A percentile compares a stretch with the other conserved stretches of the same genome.
Conservation (phyloP, 1,140 invertebrate genomes). For the Drosophila tristis region DNA sequence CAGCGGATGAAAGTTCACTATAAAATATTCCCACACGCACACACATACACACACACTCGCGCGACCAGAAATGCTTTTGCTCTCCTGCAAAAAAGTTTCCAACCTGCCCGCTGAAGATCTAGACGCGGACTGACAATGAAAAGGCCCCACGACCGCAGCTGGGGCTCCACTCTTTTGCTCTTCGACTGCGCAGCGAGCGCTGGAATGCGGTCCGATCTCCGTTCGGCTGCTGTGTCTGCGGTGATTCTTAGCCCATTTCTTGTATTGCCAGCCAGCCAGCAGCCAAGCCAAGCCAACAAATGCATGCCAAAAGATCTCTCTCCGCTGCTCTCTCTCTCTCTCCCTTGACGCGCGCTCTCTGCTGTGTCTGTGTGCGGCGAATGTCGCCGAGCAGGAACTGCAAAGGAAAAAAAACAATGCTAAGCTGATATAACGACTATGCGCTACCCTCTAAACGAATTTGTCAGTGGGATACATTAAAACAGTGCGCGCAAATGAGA, state of each 20-base stretch:
- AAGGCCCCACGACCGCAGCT: neutral
- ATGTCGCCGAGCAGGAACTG: constrained; percentile 40
- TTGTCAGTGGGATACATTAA: no score
- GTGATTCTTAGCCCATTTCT: constrained; percentile 74
- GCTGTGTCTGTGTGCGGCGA: neutral
- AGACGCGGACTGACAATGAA: constrained; percentile 49
- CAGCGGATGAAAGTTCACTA: constrained; percentile 66
- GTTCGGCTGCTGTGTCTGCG: constrained; percentile 32
- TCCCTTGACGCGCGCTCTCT: neutral
- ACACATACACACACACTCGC: constrained; percentile 18
- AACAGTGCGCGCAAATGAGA: no score
- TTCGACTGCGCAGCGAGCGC: constrained; percentile 14
- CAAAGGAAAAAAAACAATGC: constrained; percentile 12
- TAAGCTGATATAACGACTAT: no score
- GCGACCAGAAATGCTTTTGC: constrained; percentile 32
- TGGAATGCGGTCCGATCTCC: constrained; percentile 32
- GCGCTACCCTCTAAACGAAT: no score
- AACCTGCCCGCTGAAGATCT: constrained; percentile 65
- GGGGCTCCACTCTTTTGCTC: constrained; percentile 21
- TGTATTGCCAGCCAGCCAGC: constrained; percentile 21
- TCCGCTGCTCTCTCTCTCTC: constrained; percentile 2
- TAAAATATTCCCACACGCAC: constrained; percentile 43
- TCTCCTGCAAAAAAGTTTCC: constrained; percentile 20
- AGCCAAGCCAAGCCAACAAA: neutral
- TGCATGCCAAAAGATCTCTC: constrained; percentile 21